These are phyloP conservation scores for Atlantisia rogersi DNA, from an alignment of 2,113 vertebrate genomes.

Conservation along the genomic window DNA sequence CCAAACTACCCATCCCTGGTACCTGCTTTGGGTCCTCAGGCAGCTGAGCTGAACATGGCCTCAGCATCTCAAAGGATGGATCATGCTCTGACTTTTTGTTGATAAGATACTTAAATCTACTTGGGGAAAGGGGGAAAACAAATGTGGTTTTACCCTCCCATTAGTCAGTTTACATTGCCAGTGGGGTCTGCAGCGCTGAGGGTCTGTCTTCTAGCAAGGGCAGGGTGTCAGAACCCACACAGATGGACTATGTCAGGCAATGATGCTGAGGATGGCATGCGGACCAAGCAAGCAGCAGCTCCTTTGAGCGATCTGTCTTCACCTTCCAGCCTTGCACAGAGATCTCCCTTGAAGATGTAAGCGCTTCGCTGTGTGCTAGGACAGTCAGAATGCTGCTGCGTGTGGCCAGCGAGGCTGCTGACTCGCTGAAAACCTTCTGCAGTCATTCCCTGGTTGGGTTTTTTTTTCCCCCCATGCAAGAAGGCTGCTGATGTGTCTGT, in stretches of 20 bases:
- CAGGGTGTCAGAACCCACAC: accelerated
- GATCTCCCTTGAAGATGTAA: background rate
- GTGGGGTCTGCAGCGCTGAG: accelerated
- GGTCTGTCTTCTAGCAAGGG: accelerated
- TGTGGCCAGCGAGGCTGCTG: background rate
- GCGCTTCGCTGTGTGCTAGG: background rate
- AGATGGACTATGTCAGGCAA: accelerated
- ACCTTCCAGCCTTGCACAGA: background rate
- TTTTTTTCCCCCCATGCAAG: background rate
- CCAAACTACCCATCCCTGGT: accelerated
- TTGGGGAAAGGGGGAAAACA: background rate
- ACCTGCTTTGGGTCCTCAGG: background rate
- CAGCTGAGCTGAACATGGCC: background rate
- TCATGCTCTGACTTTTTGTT: background rate
- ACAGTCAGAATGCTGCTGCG: background rate
- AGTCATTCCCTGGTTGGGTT: background rate
- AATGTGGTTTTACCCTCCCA: accelerated
- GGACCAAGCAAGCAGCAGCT: background rate
- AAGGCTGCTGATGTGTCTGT: background rate
- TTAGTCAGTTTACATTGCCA: accelerated
- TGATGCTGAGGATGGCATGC: accelerated
- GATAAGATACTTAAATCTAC: background rate
- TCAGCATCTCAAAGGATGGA: accelerated
- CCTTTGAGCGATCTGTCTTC: background rate
- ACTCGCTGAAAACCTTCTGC: background rate